Base-by-base conservation (phyloP, 2,888 invertebrate species). In the Volucella inflata region DNA sequence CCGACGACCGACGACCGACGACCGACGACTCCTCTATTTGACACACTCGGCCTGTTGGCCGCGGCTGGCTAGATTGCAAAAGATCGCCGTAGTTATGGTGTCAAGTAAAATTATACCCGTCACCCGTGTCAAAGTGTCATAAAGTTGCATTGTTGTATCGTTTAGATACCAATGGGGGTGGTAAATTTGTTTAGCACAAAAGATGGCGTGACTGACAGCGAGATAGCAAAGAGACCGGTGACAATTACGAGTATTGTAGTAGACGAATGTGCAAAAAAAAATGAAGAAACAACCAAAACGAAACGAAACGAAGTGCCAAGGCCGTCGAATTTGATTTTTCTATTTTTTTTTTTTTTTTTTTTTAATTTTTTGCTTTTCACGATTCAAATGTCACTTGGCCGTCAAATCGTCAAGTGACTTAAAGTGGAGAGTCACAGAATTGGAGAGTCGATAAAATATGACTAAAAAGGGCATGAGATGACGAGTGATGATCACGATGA, bases 171-270 rank as follows among this genome's bases (percentile, higher is more conserved):
- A 40, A n/a, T 38, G 55, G 6, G 46, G 8, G 21, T 21, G 21
- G 21, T 21, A 53, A 65, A 81, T 68, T 70, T 75, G 70, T 64
- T 81, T 65, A 64, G 38, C 64, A 70, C 70, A 51, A 71, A 48
- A 75, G 79, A 84, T 84, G 79, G 84, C 84, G 84, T 84, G 84
- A 84, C 75, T 55, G 79, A 79, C 71, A 65, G 38, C 17, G 2
- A 21, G 21, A 21, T 21, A 21, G 2, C 1, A 17, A 8, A 10
- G 16, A 57, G 36, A 68, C n/a, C 21, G 51, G 46, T 14, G 68
- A 55, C 53, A 64, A 55, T 46, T 46, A 68, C 44, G 16, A 51
- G 2, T 36, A 72, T 50, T 71, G 30, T 51, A 17, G 12, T 21
- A 30, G 60, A 60, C 53, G 46, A 67, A 67, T 46, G 30, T 48